A percentile compares a stretch with the other conserved stretches of the same genome.
These are phyloP conservation scores for Magallana angulata DNA, from an alignment of 1,140 invertebrate species.

Conservation along the genomic window DNA sequence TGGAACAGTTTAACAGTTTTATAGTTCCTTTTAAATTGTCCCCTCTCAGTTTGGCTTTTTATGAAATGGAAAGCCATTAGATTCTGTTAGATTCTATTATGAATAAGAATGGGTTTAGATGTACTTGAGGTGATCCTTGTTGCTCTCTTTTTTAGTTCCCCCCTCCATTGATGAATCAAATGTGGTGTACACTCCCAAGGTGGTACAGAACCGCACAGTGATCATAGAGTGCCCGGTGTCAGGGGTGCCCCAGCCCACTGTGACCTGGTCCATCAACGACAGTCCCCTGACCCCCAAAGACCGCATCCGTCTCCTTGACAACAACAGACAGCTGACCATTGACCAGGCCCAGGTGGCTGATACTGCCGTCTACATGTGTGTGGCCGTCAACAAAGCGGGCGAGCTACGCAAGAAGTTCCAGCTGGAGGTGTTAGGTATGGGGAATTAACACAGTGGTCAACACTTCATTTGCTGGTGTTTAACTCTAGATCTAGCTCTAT, in stretches of 20 bases:
- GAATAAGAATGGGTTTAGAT: too few relatives aligned
- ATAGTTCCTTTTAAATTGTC: too few relatives aligned
- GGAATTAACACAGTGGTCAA: background rate
- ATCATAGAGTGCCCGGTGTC: slow-evolving; percentile 80
- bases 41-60: too few relatives aligned
- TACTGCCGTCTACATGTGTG: slow-evolving; percentile 80
- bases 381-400: slow-evolving; percentile 82
- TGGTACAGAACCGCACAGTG: slow-evolving; percentile 74
- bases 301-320: slow-evolving; percentile 58
- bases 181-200: slow-evolving; percentile 77
- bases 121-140: background rate
- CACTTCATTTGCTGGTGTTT: too few relatives aligned
- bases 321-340: slow-evolving; percentile 70
- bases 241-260: slow-evolving; percentile 78
- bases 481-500: too few relatives aligned
- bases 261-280: slow-evolving; percentile 76
- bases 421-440: slow-evolving; percentile 81
- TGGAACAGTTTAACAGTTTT: too few relatives aligned
- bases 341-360: slow-evolving; percentile 67
- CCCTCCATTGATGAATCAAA: slow-evolving; percentile 81
- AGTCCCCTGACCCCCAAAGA: slow-evolving; percentile 55
- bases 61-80: too few relatives aligned
- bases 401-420: slow-evolving; percentile 78
- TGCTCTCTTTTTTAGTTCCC: slow-evolving; percentile 74
- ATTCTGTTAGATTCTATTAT: too few relatives aligned